Evolutionary conservation across 2,797 vertebrate species (phyloP), one percentile per base, ranked within the genome.

Genomic region (Lutjanus argentimaculatus): DNA sequence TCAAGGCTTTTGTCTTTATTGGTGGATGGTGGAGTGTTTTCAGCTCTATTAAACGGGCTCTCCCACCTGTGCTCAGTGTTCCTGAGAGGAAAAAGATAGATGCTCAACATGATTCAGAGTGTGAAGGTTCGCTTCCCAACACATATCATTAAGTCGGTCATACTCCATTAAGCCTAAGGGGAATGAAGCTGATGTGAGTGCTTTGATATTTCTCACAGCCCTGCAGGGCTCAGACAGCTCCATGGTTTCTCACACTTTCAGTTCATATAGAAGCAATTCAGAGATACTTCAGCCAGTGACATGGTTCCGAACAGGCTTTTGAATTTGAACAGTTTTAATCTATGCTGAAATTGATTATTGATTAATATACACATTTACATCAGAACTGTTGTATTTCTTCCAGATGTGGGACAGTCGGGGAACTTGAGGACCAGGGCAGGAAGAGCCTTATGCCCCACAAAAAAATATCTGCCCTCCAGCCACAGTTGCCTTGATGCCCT

Each of bases 151-250:
- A 58, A 64, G 57, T 72, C 30, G 1, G 45, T 79, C 72, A 25
- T 25, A 15, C 43, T 64, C 72, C 67, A 59, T 80, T 80, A 58
- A 25, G 52, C 52, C 57, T 30, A 4, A 36, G 62, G 62, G 72
- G 45, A 57, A 22, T 10, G 21, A 45, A 61, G 49, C 63, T 57
- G 72, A 45, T 49, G 56, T 55, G 43, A 56, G 48, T 11, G 71
- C 66, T 66, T 42, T 63, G 56, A 63, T 72, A 7, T 48, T 17
- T 40, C 17, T 64, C 52, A 45, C 45, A 58, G 46, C n/a, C 42
- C 63, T 11, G 16, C 45, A 51, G 65, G 65, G 22, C 46, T 42
- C 1, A 7, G 69, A 72, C 15, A 8, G 58, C 52, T 36, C 71
- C 17, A 11, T 36, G 51, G 30, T 45, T 22, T 52, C 64, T 65